phyloP scores from a whole-genome alignment of 2,888 invertebrate species.

The Acleris laterana region DNA sequence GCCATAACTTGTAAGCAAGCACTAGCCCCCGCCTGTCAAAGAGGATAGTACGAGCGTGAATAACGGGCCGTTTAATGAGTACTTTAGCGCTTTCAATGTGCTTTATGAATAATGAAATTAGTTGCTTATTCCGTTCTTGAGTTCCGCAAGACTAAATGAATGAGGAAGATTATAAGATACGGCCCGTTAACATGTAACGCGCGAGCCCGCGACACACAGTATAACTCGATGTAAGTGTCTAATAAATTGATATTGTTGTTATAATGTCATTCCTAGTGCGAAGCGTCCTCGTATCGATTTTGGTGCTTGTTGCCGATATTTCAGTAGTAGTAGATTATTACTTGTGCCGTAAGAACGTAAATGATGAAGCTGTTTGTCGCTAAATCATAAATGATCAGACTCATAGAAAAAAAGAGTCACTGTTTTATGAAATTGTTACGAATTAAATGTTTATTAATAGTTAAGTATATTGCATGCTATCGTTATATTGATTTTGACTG shows the following conservation, averaged over 20 bases:
- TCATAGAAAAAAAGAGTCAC: too few relatives aligned
- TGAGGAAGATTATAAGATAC: conserved; percentile 74
- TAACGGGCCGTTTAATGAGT: conserved; percentile 78
- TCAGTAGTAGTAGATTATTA: too few relatives aligned
- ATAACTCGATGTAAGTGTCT: conserved; percentile 22
- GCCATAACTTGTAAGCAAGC: conserved; percentile 74
- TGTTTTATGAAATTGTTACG: too few relatives aligned
- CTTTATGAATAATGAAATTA: conserved; percentile 84
- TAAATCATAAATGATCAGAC: too few relatives aligned
- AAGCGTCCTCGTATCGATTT: conserved; percentile 37
- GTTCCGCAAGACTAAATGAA: conserved; percentile 70
- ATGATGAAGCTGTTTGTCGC: too few relatives aligned
- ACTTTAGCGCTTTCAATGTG: conserved; percentile 83
- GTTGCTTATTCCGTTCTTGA: conserved; percentile 79
- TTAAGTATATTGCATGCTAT: too few relatives aligned
- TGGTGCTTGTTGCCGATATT: neutral
- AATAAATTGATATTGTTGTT: conserved; percentile 22
- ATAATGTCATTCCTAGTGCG: conserved; percentile 22
- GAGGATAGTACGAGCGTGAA: conserved; percentile 79
- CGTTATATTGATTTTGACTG: too few relatives aligned
- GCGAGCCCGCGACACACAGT: conserved; percentile 3
- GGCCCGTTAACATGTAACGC: conserved; percentile 61
- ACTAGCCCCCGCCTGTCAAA: conserved; percentile 76
- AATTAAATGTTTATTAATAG: too few relatives aligned
- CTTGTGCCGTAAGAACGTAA: too few relatives aligned